Conservation (phyloP, 2,113 vertebrate genomes). For the Pardalotus punctatus region DNA sequence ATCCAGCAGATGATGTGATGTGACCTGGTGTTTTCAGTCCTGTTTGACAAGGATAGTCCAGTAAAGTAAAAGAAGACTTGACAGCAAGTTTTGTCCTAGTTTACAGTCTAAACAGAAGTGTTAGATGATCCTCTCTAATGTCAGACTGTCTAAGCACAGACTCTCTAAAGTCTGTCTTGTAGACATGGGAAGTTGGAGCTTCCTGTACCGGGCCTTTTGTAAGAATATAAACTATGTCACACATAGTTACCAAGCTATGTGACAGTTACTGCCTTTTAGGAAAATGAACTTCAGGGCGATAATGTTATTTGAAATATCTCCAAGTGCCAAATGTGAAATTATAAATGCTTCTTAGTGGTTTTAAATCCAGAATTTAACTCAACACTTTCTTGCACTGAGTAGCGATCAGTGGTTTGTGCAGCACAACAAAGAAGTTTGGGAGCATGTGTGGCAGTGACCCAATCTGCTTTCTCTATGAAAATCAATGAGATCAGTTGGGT, state of each 20-base stretch:
- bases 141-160: not conserved
- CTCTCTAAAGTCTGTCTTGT: not conserved
- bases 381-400: fast-evolving
- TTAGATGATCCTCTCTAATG: not conserved
- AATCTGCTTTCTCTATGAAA: too few relatives aligned
- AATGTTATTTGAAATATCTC: not conserved
- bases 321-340: not conserved
- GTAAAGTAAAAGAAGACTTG: not conserved
- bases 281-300: not conserved
- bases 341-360: not conserved
- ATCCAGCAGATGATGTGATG: not conserved
- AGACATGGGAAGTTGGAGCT: not conserved
- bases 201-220: not conserved
- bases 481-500: too few relatives aligned
- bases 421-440: not conserved
- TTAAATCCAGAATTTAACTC: not conserved
- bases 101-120: not conserved
- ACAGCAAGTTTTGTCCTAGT: not conserved
- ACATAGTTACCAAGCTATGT: not conserved
- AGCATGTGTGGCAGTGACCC: too few relatives aligned
- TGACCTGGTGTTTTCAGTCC: not conserved
- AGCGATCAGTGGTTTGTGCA: not conserved
- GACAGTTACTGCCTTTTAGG: not conserved
- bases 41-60: not conserved
- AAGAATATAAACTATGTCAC: not conserved